Base-by-base conservation (phyloP, 2,888 invertebrate species). In the Clanis bilineata region DNA sequence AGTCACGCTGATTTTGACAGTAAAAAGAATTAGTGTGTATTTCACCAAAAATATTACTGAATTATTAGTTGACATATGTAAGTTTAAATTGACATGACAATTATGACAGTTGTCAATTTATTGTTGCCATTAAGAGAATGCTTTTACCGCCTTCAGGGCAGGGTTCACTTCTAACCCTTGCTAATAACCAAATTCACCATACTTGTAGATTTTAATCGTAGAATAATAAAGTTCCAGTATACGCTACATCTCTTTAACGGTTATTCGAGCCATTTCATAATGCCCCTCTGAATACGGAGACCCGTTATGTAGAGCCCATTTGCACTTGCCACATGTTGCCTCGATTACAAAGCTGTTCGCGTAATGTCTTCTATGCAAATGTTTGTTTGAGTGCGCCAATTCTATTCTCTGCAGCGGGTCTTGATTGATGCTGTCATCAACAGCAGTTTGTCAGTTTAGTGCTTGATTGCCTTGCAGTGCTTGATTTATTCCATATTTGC, bases 221-320 rank as follows among this genome's bases (percentile, higher is more conserved):
- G n/a, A n/a, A n/a, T n/a, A n/a, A n/a, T n/a, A n/a, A n/a, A 10
- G 25, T 56, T 60, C 28, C 23, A 54, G 55, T 51, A 44, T 25
- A 36, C 36, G 18, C 22, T 12, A 45, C 44, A 23, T 45, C 44
- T 45, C 18, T 60, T 69, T 59, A 65, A 73, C 76, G 71, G 77
- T 76, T 79, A 76, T 68, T 64, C 67, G 68, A 72, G 70, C 71
- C 70, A 73, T 79, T 74, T 75, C 72, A 71, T 76, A 77, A 78
- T 76, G 71, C 66, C 72, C 71, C 69, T 73, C 72, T 77, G 77
- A 79, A 77, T 71, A 77, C 72, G 74, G 72, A 77, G 73, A 71
- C 69, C 87, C 88, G 88, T 86, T 88, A 88, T 77, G 73, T 76
- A 77, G 79, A 83, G 79, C 77, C 79, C 83, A 88, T 86, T 88